phyloP scores from a whole-genome alignment of 2,113 vertebrate species.

The Heteronetta atricapilla region DNA sequence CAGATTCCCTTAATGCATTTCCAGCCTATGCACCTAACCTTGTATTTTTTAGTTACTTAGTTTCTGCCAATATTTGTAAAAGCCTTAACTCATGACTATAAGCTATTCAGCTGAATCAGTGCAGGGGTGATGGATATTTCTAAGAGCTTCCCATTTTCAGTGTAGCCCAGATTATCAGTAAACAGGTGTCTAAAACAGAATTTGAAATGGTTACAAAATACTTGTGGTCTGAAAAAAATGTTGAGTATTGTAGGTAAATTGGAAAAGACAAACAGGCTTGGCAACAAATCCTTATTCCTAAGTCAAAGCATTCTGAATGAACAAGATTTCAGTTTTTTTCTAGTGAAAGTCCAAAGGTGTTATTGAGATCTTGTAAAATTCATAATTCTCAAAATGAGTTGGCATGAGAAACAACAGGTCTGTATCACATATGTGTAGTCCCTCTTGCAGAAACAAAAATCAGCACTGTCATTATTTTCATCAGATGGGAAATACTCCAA shows the following conservation, averaged over 20 bases:
- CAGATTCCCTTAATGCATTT: not conserved
- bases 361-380: not conserved
- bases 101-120: not conserved
- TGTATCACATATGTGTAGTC: not conserved
- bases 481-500: not conserved
- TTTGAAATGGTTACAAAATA: accelerated
- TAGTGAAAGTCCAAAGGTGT: not conserved
- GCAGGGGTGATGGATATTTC: not conserved
- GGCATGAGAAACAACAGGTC: not conserved
- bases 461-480: not conserved
- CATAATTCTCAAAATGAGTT: not conserved
- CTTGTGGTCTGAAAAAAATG: not conserved
- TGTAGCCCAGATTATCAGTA: not conserved
- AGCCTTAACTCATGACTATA: not conserved
- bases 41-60: not conserved
- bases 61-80: not conserved
- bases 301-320: not conserved
- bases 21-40: not conserved
- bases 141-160: not conserved
- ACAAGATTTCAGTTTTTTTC: not conserved
- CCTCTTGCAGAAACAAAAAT: not conserved
- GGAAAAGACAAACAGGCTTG: not conserved
- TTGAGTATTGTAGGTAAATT: not conserved
- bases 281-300: not conserved
- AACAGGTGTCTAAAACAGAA: not conserved